Base-by-base conservation (phyloP, 2,797 vertebrate genomes). In the Leptodactylus fallax region DNA sequence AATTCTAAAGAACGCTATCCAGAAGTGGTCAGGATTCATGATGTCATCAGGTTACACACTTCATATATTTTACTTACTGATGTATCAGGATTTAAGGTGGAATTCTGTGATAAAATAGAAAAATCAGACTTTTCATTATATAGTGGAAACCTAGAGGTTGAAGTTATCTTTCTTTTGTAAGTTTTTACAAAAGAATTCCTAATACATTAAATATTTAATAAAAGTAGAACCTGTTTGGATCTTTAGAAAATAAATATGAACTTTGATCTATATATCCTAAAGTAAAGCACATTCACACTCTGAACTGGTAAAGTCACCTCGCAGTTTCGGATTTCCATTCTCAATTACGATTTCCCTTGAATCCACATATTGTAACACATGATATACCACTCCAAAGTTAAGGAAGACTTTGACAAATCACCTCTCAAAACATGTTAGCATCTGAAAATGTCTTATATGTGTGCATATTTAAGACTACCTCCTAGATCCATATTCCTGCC, bases 381-480 rank as follows among this genome's bases (percentile, higher is more conserved):
- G 19, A 21, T 76, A 53, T 58, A 14, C 65, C 8, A n/a, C 14
- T 60, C 51, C 17, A 47, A 23, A 23, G 45, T 51, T 76, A 60
- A 85, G 71, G 83, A 76, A 85, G 83, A 85, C 83, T 76, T 81
- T 80, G 67, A 76, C 55, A 77, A 63, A 23, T 76, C 61, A 76
- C 56, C 71, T 51, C 65, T 21, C 25, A 17, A 65, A 67, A 27
- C 25, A 19, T 45, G 45, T 74, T 19, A 72, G 21, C 47, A n/a
- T 51, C 10, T 76, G 45, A 23, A 72, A 72, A 72, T 47, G n/a
- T 69, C 23, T 21, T 72, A 58, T 36, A 45, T 67, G 74, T 80
- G 79, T 80, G 58, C 56, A 80, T 61, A 63, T 61, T 80, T 60
- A n/a, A 80, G 56, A 61, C 58, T 21, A 47, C 6, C 19, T 45